These are phyloP conservation scores for Drosophila jambulina DNA, from an alignment of 1,140 invertebrate genomes.

Conservation along the genomic window DNA sequence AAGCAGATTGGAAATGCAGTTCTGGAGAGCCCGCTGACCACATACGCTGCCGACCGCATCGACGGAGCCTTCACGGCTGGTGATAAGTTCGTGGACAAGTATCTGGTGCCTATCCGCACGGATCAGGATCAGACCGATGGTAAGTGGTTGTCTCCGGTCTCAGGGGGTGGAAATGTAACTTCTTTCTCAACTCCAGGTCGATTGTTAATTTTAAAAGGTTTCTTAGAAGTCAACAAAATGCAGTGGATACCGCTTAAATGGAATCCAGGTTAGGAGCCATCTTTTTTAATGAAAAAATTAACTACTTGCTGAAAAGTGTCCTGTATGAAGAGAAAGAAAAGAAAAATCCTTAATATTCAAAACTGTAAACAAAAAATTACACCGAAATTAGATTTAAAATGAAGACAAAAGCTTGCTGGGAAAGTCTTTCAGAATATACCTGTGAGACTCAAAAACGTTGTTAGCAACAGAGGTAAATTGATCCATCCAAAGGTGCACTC, in stretches of 20 bases:
- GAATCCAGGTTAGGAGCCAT: constrained; percentile 5
- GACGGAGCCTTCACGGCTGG: constrained; percentile 90
- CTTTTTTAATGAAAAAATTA: background rate
- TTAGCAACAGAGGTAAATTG: constrained; percentile 11
- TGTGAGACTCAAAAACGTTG: background rate
- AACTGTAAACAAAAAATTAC: too few relatives aligned
- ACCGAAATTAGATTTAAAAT: background rate
- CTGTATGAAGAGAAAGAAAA: background rate
- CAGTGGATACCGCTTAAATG: background rate
- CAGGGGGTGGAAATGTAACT: background rate
- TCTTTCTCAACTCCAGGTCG: constrained; percentile 7
- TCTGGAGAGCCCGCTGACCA: constrained; percentile 88
- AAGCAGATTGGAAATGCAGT: constrained; percentile 90
- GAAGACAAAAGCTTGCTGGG: background rate
- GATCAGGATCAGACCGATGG: constrained; percentile 87
- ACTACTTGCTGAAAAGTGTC: background rate
- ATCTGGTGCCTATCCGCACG: constrained; percentile 88
- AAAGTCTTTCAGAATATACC: background rate
- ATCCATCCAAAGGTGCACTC: constrained; percentile 30
- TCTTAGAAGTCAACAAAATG: background rate
- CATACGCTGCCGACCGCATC: constrained; percentile 89
- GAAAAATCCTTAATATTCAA: too few relatives aligned
- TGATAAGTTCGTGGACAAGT: constrained; percentile 92
- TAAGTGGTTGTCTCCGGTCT: constrained; percentile 67
- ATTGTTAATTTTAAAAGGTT: constrained; percentile 1